Base-by-base conservation (phyloP, 2,113 vertebrate genomes). In the Dasyurus viverrinus region DNA sequence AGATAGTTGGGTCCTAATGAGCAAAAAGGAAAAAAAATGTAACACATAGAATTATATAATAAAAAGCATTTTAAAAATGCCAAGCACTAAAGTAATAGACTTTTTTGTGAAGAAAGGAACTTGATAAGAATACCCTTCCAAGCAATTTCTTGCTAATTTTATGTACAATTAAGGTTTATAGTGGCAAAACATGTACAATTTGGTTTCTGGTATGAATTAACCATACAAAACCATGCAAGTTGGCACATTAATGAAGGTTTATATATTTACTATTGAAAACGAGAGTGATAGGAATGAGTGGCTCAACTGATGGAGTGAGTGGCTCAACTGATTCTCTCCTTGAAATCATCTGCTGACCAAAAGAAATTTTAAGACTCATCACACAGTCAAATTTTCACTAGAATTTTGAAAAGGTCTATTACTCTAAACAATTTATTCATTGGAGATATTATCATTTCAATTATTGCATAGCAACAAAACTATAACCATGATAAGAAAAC, bases 131-230 rank as follows among this genome's bases (percentile, higher is more conserved):
- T 76, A 76, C 14, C 27, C n/a, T 10, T 76, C 53, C n/a, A 47
- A 76, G 26, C 52, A 68, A 95, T 24, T 11, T 89, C 55, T 2
- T 9, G 48, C 42, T 92, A 54, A 91, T 93, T 36, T 84, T 22
- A 26, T 92, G 9, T 47, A 91, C 24, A 54, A 93, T 90, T 92
- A 94, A 60, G n/a, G 46, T 60, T 7, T 19, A 90, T 94, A 48
- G 53, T 36, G 36, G 46, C 14, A 54, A 55, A 16, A n/a, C 19
- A 54, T 6, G 36, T 93, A 25, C 42, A 92, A 47, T 50, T 91
- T 96, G 89, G 55, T 53, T 54, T 95, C 90, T 94, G 92, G 93
- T 53, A 90, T n/a, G 54, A 96, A 92, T 11, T 89, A 46, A 27
- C 91, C 76, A 92, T 89, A 92, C 60, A 89, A 95, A 93, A 3